Base-by-base conservation (phyloP, 2,888 invertebrate species). In the Acanthosoma haemorrhoidale region DNA sequence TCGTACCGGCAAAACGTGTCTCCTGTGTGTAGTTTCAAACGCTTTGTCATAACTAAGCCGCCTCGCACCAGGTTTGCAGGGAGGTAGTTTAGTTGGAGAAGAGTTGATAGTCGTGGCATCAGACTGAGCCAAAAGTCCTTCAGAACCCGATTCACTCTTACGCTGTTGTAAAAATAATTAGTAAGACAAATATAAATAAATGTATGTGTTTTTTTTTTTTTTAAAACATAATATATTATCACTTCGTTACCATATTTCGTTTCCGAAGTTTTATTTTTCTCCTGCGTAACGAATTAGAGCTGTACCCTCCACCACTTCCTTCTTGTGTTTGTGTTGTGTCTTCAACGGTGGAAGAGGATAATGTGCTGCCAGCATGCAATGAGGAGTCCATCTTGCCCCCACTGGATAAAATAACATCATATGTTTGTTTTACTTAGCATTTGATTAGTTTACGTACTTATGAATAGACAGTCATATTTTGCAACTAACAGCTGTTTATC, bases 81-180 rank as follows among this genome's bases (percentile, higher is more conserved):
- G 41, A 68, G 69, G 38, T 16, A 69, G 68, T 25, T 71, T 51
- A 61, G 69, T 69, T 31, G 43, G 38, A 25, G 73, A 71, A 3
- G 73, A 72, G 6, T 64, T 68, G 16, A 70, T 82, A 16, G 76
- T 73, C 31, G 69, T 72, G 16, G 69, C 67, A 58, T 73, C 73
- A 16, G 72, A 72, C 76, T 76, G 75, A 75, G 79, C 58, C 79
- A 75, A 73, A 9, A 76, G 51, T 41, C 82, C 81, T 75, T 86
- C 86, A 0, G 85, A 86, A 25, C 85, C 84, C 16, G 86, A 85
- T 73, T 86, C 86, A 75, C 82, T 83, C 70, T 83, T 84, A 63
- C 82, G 81, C 68, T 80, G 80, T 82, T 82, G 76, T 18, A 64
- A 64, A 13, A 11, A 15, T 8, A 11, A n/a, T 8, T 6, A 29